Evolutionary conservation across 2,888 invertebrate species (phyloP), one percentile per base, ranked within the genome.

Genomic region (Rhagonycha lutea): DNA sequence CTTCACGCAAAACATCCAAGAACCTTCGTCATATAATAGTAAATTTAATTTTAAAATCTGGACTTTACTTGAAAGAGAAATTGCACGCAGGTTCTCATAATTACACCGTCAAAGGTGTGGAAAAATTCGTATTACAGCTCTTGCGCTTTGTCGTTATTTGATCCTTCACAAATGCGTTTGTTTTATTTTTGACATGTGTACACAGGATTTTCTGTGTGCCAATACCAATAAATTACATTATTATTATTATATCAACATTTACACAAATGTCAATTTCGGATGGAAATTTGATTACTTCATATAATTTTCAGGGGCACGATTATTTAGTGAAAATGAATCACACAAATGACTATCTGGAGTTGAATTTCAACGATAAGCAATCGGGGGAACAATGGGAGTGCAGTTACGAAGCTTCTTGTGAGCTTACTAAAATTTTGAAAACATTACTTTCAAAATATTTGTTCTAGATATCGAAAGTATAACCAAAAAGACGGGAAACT

Each of bases 361-460:
- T 90, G 70, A 84, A 87, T 62, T 83, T 90, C 67, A 89, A 89
- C 18, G 89, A 90, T 80, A 90, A 90, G 85, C 87, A 87, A 82
- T 88, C 89, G 14, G 88, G 88, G 8, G 90, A 90, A 84, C 89
- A 90, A 84, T 91, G 90, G 90, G 89, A 88, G 79, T 89, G 90
- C 72, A 87, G 87, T 70, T 90, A 89, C 77, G 90, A 90, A 80
- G 86, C 88, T 18, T 86, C 89, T 78, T 89, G 90, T 90, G 85
- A 84, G 86, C 32, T 63, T 47, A 7, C n/a, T 7, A n/a, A n/a
- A n/a, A 0, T 60, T 61, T 29, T 3, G 24, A 69, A 63, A 69
- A 26, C 28, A 23, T 18, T 61, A 28, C n/a, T 47, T 47, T 47
- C n/a, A n/a, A 47, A 47, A 18, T 23, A 28, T 61, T 24, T 65